phyloP scores from a whole-genome alignment of 2,888 invertebrate species.

The Zaprionus lineosus region DNA sequence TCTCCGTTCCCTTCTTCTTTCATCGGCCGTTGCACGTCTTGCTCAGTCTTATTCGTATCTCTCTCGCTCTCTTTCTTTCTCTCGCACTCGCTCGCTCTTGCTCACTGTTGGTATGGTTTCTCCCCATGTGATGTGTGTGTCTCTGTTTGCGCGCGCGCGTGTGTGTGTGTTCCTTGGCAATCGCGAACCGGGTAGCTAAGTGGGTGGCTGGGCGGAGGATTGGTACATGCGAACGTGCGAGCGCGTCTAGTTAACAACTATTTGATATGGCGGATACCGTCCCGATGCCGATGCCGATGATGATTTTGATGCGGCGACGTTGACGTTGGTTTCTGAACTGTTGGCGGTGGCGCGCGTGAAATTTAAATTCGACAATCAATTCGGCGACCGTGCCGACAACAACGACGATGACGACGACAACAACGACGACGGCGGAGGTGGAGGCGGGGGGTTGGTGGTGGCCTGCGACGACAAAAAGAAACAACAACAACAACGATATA shows the following conservation, averaged over 20 bases:
- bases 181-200: background rate
- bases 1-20: conserved; percentile 5
- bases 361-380: conserved; percentile 76
- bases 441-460: conserved; percentile 15
- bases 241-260: conserved; percentile 70
- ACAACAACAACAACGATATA: conserved; percentile 57
- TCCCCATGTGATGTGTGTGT: conserved; percentile 1
- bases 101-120: conserved; percentile 1
- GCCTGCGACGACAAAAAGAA: conserved; percentile 70
- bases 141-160: too few relatives aligned
- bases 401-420: background rate
- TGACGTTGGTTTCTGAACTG: conserved; percentile 56
- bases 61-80: conserved; percentile 4
- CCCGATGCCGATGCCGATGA: conserved; percentile 15
- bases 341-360: conserved; percentile 55
- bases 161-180: conserved; percentile 14
- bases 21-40: conserved; percentile 15
- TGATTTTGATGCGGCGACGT: conserved; percentile 52
- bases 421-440: background rate
- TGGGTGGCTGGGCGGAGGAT: background rate
- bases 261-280: conserved; percentile 47
- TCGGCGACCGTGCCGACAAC: conserved; percentile 30
- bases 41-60: conserved; percentile 14
- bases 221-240: conserved; percentile 35
- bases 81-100: background rate